phyloP scores from a whole-genome alignment of 2,888 invertebrate genomes.

The Caenorhabditis japonica region DNA sequence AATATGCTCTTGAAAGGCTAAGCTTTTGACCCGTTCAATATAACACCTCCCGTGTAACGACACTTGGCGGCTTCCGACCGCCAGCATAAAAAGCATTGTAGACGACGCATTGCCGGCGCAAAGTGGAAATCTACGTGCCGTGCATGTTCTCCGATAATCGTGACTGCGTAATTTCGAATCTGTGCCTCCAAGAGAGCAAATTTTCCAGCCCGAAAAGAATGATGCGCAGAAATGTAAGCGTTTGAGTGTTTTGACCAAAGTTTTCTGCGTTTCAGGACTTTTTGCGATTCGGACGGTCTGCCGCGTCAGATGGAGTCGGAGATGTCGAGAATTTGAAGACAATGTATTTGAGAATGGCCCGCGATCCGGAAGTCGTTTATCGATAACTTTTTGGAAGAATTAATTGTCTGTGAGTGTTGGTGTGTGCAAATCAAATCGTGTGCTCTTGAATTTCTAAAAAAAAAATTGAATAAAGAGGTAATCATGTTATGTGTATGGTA shows the following conservation, averaged over 20 bases:
- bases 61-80: no score
- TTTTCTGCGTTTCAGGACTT: constrained; percentile 35
- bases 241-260: constrained; percentile 8
- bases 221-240: constrained; percentile 2
- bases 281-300: constrained; percentile 42
- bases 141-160: constrained; percentile 28
- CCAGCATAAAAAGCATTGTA: no score
- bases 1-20: no score
- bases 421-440: background rate
- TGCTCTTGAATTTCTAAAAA: background rate
- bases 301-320: constrained; percentile 3
- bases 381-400: constrained; percentile 3
- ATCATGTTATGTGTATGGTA: no score
- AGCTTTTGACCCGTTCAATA: no score
- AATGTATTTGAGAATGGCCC: constrained; percentile 1
- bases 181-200: constrained; percentile 24
- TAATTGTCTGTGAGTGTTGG: background rate
- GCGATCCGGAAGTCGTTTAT: constrained; percentile 27
- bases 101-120: no score
- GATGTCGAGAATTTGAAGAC: constrained; percentile 2
- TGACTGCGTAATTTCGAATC: constrained; percentile 39
- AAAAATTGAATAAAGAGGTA: no score
- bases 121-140: constrained; percentile 38
- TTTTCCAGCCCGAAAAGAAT: background rate
- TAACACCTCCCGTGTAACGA: no score